Conservation (phyloP, 2,797 vertebrate genomes). For the Carduelis carduelis region DNA sequence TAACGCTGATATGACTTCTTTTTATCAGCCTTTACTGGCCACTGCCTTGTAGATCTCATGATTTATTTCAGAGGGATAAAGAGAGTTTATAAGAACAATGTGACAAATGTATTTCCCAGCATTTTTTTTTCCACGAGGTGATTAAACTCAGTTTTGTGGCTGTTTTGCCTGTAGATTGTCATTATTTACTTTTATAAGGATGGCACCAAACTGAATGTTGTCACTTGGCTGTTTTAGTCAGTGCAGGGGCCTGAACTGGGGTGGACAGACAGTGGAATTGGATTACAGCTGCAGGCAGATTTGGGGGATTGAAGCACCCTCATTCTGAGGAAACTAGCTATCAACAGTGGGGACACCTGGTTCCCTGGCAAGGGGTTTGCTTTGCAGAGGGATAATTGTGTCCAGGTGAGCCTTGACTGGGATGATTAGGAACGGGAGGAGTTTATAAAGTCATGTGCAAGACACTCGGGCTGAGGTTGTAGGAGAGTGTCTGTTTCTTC, state of each 20-base stretch:
- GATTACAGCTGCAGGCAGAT: neutral
- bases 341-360: neutral
- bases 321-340: neutral
- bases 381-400: neutral
- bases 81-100: neutral
- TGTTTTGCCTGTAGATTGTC: neutral
- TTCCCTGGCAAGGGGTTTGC: neutral
- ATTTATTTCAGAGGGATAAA: neutral
- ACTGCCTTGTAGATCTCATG: neutral
- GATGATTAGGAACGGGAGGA: neutral
- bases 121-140: neutral
- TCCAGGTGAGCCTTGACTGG: neutral
- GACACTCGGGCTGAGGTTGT: fast-evolving
- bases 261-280: neutral
- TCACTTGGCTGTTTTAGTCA: neutral
- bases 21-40: neutral
- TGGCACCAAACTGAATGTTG: neutral
- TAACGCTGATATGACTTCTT: neutral
- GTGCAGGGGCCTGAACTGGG: neutral
- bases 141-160: neutral
- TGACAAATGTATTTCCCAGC: neutral
- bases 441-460: neutral
- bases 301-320: neutral
- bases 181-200: neutral
- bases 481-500: fast-evolving